Conservation (phyloP, 2,113 vertebrate species). For the Mobula hypostoma region DNA sequence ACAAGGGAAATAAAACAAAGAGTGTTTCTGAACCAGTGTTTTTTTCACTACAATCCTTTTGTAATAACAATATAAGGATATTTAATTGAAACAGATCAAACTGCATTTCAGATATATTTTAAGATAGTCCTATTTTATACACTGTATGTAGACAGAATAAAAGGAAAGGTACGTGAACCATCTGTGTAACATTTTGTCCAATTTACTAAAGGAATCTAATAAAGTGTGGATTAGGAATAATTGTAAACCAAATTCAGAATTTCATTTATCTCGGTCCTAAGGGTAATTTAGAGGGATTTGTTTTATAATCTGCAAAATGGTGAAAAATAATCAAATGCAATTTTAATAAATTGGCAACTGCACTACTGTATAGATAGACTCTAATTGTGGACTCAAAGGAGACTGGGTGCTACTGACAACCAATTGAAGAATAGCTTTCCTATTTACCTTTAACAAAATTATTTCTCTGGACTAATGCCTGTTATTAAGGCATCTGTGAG, state of each 20-base stretch:
- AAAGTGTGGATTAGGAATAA: not conserved
- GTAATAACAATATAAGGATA: too few species aligned
- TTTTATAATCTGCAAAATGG: not conserved
- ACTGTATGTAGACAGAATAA: not conserved
- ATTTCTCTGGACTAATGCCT: not conserved
- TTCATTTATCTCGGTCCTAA: not conserved
- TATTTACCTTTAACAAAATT: slow-evolving; percentile 14
- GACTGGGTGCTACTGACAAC: not conserved
- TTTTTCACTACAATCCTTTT: too few species aligned
- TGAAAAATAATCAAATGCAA: not conserved
- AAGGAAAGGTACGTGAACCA: not conserved
- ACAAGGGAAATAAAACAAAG: too few species aligned
- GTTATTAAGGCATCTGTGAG: slow-evolving; percentile 32
- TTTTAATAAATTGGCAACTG: not conserved
- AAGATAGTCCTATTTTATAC: not conserved
- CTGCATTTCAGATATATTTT: not conserved
- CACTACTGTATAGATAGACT: not conserved
- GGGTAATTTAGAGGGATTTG: not conserved
- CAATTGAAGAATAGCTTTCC: not conserved
- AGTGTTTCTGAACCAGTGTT: too few species aligned
- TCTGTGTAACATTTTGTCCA: not conserved
- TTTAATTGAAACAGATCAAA: too few species aligned
- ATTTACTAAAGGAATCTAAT: not conserved
- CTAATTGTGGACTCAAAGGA: not conserved
- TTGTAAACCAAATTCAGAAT: not conserved